phyloP scores from a whole-genome alignment of 1,140 invertebrate genomes.

The Glossosoma conforme region DNA sequence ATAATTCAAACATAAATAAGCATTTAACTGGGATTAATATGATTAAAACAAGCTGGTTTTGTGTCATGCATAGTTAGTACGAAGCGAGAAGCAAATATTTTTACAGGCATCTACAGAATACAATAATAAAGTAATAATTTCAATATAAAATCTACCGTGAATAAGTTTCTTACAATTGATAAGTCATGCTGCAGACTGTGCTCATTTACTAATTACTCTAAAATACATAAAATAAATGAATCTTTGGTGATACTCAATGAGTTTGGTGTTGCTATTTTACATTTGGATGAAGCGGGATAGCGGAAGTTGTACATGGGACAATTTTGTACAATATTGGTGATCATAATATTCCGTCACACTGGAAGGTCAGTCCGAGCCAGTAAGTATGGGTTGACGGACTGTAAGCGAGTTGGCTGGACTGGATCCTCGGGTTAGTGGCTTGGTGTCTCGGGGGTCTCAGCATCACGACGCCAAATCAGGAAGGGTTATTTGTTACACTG shows the following conservation, averaged over 20 bases:
- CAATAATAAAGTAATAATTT: neutral
- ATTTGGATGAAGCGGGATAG: conserved; percentile 5
- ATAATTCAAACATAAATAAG: too few species aligned
- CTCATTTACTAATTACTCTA: neutral
- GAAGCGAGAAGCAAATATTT: conserved; percentile 3
- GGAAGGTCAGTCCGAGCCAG: conserved; percentile 26
- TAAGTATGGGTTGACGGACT: conserved; percentile 21
- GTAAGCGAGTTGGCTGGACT: conserved; percentile 24
- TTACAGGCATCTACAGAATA: conserved; percentile 21
- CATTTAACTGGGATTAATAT: too few species aligned
- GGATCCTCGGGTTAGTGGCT: conserved; percentile 20
- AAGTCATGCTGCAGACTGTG: too few species aligned
- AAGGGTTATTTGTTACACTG: conserved; percentile 24
- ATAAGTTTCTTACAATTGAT: too few species aligned
- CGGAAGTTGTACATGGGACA: conserved; percentile 17
- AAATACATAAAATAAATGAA: too few species aligned
- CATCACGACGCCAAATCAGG: conserved; percentile 20
- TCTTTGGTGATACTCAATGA: too few species aligned
- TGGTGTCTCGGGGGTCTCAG: conserved; percentile 21
- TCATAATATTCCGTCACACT: conserved; percentile 28
- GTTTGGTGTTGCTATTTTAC: conserved; percentile 10
- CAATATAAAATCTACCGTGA: neutral
- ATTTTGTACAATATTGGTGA: conserved; percentile 21
- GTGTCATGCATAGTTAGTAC: conserved; percentile 13
- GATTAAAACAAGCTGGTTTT: neutral